These are phyloP conservation scores for Oenanthe melanoleuca DNA, from an alignment of 2,113 vertebrate genomes.

Conservation along the genomic window DNA sequence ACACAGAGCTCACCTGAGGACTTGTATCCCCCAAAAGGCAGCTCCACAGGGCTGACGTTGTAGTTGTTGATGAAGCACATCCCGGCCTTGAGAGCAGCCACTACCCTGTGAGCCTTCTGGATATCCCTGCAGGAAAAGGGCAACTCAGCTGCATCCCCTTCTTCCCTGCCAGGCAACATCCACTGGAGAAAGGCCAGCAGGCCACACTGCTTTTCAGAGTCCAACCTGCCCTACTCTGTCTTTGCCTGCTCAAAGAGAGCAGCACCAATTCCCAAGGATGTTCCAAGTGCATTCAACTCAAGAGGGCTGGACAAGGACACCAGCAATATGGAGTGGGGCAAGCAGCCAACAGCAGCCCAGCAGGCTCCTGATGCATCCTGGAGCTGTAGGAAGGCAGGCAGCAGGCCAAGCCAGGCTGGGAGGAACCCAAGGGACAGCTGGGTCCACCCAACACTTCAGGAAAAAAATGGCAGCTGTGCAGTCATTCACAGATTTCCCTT, in stretches of 20 bases:
- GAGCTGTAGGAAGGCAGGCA: neutral
- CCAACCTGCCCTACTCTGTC: neutral
- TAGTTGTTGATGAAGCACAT: conserved; percentile 98
- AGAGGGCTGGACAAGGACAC: neutral
- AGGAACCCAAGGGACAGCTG: neutral
- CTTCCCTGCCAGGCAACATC: neutral
- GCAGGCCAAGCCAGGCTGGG: neutral
- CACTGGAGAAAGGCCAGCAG: neutral
- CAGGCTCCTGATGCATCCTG: neutral
- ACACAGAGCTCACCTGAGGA: conserved; percentile 84
- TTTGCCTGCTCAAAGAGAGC: neutral
- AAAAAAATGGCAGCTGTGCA: neutral
- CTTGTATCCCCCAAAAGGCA: conserved; percentile 97
- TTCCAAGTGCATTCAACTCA: neutral
- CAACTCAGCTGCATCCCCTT: neutral
- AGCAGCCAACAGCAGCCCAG: neutral
- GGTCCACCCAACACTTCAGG: neutral
- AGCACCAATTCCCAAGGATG: neutral
- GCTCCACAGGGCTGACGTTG: conserved; percentile 84
- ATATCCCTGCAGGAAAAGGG: conserved; percentile 81
- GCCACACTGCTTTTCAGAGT: neutral
- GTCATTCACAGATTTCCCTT: neutral
- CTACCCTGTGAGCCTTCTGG: conserved; percentile 91
- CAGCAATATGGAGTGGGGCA: neutral
- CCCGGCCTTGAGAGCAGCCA: conserved; percentile 86